Evolutionary conservation across 2,888 invertebrate genomes (phyloP).

Genomic region (Cephonodes hylas): DNA sequence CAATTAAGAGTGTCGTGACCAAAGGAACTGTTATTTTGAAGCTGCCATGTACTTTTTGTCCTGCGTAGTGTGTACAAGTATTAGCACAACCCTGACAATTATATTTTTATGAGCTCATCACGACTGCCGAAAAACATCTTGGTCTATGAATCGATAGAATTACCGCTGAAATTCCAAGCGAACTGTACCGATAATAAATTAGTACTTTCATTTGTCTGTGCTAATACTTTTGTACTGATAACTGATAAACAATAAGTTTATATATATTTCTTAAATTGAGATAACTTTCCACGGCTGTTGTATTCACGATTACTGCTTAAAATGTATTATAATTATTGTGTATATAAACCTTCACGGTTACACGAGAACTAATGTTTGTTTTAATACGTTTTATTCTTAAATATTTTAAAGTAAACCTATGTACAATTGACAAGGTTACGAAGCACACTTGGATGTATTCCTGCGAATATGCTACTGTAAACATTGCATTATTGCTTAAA

Average conservation of each 20-base stretch:
- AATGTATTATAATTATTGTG: background rate
- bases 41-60: slow-evolving; percentile 7
- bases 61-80: background rate
- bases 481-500: background rate
- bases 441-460: background rate
- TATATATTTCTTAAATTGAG: too few species aligned
- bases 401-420: background rate
- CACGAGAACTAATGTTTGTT: background rate
- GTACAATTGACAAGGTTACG: background rate
- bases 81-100: slow-evolving; percentile 7
- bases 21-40: background rate
- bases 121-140: background rate
- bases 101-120: slow-evolving; percentile 4
- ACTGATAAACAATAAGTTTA: too few species aligned
- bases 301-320: too few species aligned
- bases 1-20: slow-evolving; percentile 1
- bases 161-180: too few species aligned
- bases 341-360: background rate
- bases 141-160: background rate
- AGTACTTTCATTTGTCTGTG: too few species aligned
- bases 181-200: too few species aligned
- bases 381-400: background rate
- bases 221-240: too few species aligned
- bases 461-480: background rate
- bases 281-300: too few species aligned